Evolutionary conservation across 2,113 vertebrate genomes (phyloP), one percentile per base, ranked within the genome.

Genomic region (Plotosus lineatus): DNA sequence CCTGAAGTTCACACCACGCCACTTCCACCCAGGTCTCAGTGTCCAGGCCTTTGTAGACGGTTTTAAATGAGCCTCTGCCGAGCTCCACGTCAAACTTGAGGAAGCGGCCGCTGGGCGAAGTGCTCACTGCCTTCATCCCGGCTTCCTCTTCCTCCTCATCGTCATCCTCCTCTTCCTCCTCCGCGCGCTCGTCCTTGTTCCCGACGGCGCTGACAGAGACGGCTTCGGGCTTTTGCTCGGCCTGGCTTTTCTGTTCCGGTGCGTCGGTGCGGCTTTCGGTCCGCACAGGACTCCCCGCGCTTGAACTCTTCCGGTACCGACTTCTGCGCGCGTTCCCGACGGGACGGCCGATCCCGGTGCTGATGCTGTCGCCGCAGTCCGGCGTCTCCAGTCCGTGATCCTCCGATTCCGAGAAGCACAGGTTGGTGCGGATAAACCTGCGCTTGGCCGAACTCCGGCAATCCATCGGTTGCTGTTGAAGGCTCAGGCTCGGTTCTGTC

Each of bases 51-150:
- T 99, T 99, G 83, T 98, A 99, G 86, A 99, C 98, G 0, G 97
- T 99, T 90, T 99, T 99, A 92, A 99, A 99, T 79, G 98, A 99
- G 42, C 98, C 98, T 55, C 98, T 93, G 4, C 98, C 98, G 58
- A 99, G 93, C 87, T 99, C 98, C 68, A 98, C 98, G 89, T 99
- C 97, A 88, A 99, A 99, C 93, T 99, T 99, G n/a, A 99, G 94
- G 87, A 99, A 99, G 77, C 97, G 94, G 69, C 97, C 98, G 3
- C 96, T 94, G 4, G 95, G 93, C 23, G 98, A 99, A 68, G 98
- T 99, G 90, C 96, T 96, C 69, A 99, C 96, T 0, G 98, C 98
- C 87, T 98, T 98, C 92, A 97, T 96, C 68, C 95, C 98, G 2
- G 98, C 96, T 82, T 98, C 97, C 9, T 97, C 94, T 79, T 98